Percentiles rank a stretch among this genome's conserved stretches.
Conservation (phyloP, 2,888 invertebrate species). For the Tortricodes alternella region DNA sequence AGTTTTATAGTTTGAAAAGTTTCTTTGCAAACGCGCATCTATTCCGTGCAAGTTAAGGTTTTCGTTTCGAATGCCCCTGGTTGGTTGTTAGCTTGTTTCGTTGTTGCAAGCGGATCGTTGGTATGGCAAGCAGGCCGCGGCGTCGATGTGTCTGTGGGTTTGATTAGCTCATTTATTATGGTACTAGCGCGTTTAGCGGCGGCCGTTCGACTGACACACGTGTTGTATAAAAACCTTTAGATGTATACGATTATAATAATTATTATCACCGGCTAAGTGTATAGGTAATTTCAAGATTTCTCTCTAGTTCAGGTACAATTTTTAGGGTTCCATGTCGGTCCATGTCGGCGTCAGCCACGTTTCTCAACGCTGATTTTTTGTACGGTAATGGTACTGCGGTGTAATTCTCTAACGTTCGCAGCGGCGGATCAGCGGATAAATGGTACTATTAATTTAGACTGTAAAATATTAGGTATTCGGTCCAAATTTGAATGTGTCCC, state of each 20-base stretch:
- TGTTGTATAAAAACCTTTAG: constrained; percentile 25
- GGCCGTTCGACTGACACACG: constrained; percentile 57
- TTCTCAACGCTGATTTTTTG: too few relatives aligned
- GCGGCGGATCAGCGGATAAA: too few relatives aligned
- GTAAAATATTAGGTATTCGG: too few relatives aligned
- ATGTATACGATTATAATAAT: not conserved
- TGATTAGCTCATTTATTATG: constrained; percentile 68
- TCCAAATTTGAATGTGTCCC: too few relatives aligned
- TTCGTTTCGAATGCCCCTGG: constrained; percentile 30
- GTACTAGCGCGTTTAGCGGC: constrained; percentile 45
- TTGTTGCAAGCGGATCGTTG: constrained; percentile 47
- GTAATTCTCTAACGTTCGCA: too few relatives aligned
- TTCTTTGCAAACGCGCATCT: constrained; percentile 40
- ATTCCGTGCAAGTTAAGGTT: constrained; percentile 38
- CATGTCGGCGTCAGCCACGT: too few relatives aligned
- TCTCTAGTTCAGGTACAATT: too few relatives aligned
- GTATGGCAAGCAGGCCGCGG: constrained; percentile 71
- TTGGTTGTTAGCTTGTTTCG: constrained; percentile 49
- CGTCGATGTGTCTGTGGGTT: constrained; percentile 77
- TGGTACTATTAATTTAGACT: too few relatives aligned
- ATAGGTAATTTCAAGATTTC: too few relatives aligned
- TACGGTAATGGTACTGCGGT: too few relatives aligned
- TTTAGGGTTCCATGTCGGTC: too few relatives aligned
- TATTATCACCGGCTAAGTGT: too few relatives aligned
- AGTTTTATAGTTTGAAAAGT: constrained; percentile 51